A percentile compares a stretch with the other conserved stretches of the same genome.
Evolutionary conservation across 92 coral and sea anemone genomes (phyloP).

Genomic region (Porites divaricata): DNA sequence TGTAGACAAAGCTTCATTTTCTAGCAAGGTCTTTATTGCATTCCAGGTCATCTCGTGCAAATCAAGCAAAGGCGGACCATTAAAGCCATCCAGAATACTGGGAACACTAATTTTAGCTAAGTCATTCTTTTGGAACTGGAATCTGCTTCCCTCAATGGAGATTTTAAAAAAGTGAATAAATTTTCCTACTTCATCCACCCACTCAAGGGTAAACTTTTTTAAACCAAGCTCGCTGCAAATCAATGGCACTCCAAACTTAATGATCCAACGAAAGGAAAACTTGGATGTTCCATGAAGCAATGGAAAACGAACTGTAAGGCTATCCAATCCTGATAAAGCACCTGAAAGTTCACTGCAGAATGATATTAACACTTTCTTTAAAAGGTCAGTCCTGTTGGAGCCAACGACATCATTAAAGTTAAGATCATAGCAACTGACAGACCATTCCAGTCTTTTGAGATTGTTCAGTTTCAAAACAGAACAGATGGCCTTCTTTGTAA

Average conservation of each 20-base stretch:
- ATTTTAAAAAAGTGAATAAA: background rate
- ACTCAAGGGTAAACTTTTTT: constrained; percentile 13
- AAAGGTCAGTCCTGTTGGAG: background rate
- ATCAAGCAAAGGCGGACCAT: background rate
- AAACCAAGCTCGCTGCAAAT: constrained; percentile 21
- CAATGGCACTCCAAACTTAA: constrained; percentile 17
- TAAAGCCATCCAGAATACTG: background rate
- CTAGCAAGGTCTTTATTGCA: background rate
- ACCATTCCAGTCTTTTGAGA: constrained; percentile 22
- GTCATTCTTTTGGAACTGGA: background rate
- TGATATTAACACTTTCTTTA: background rate
- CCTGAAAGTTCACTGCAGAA: constrained; percentile 14
- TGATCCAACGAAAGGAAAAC: background rate
- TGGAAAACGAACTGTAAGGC: constrained; percentile 27
- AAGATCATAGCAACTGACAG: background rate
- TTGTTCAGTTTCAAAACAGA: constrained; percentile 31
- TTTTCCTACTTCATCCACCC: constrained; percentile 5
- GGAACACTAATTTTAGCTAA: too few relatives aligned
- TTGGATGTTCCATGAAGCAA: background rate
- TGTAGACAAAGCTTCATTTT: background rate
- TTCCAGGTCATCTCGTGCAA: background rate
- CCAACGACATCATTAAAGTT: too few relatives aligned
- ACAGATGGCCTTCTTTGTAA: constrained; percentile 36
- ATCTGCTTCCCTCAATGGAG: constrained; percentile 18
- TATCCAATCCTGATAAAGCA: constrained; percentile 25